Conservation (phyloP, 2,113 vertebrate species). For the Pomatostomus ruficeps region DNA sequence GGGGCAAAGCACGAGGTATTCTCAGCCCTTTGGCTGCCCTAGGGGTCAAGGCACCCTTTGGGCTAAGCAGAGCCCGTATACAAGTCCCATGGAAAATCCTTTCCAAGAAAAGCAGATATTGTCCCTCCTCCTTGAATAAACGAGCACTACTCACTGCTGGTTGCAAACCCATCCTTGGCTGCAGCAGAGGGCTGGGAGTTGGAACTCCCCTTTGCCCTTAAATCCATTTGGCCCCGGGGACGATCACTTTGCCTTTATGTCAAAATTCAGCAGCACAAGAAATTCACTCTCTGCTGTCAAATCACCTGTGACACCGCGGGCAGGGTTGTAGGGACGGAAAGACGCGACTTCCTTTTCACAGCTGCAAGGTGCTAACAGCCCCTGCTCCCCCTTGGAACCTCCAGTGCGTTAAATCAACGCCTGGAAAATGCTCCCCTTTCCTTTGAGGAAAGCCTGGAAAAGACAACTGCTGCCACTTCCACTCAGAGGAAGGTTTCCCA, state of each 20-base stretch:
- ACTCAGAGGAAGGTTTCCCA: neutral
- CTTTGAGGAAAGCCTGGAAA: neutral
- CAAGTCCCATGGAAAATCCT: neutral
- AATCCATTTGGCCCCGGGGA: neutral
- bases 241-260: neutral
- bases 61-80: neutral
- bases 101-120: neutral
- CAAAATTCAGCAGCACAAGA: neutral
- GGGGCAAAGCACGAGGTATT: rapidly evolving
- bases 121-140: neutral
- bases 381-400: neutral
- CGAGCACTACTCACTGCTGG: neutral
- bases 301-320: neutral
- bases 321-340: neutral
- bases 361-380: neutral
- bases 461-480: neutral
- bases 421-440: neutral
- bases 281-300: neutral
- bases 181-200: neutral
- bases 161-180: neutral
- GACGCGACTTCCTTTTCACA: neutral
- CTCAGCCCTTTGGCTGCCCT: neutral
- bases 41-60: neutral
- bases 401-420: neutral
- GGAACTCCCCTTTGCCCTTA: neutral